Percentiles rank a stretch among this genome's conserved stretches.
Evolutionary conservation across 1,140 invertebrate species (phyloP).

Genomic region (Drosophila kikkawai): DNA sequence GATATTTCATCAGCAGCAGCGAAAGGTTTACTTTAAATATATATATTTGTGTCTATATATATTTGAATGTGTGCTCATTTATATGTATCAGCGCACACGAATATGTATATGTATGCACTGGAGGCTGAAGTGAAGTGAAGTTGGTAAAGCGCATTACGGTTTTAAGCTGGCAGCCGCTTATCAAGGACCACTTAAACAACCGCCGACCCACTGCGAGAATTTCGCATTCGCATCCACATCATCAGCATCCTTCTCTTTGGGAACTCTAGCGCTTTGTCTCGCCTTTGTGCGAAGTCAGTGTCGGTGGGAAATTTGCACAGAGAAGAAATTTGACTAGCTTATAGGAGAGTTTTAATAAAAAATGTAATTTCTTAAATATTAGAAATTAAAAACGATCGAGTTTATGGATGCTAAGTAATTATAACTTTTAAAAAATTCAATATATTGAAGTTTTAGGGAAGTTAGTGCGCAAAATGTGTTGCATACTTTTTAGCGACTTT

Average conservation of each 20-base stretch:
- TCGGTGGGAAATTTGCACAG: conserved; percentile 21
- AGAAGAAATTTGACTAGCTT: not conserved
- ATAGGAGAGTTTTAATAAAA: not conserved
- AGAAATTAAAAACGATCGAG: fast-evolving
- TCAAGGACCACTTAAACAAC: conserved; percentile 76
- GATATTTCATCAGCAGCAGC: conserved; percentile 61
- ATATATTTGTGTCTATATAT: conserved; percentile 2
- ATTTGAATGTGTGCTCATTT: conserved; percentile 1
- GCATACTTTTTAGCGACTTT: not conserved
- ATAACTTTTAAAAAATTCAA: not conserved
- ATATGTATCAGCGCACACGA: conserved; percentile 13
- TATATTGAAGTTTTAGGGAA: not conserved
- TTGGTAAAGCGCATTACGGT: conserved; percentile 71
- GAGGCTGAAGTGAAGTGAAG: conserved; percentile 36
- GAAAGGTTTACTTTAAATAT: conserved; percentile 50
- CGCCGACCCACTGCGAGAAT: conserved; percentile 53
- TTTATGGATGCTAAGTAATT: no score
- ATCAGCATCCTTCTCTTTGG: conserved; percentile 21
- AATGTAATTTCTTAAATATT: not conserved
- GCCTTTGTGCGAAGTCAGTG: conserved; percentile 17
- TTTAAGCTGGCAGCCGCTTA: conserved; percentile 72
- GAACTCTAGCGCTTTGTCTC: conserved; percentile 1
- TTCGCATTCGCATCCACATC: conserved; percentile 34
- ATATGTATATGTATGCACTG: conserved; percentile 4
- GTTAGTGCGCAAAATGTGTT: not conserved